Evolutionary conservation across 1,140 invertebrate genomes (phyloP).

Genomic region (Heterodera carotae): DNA sequence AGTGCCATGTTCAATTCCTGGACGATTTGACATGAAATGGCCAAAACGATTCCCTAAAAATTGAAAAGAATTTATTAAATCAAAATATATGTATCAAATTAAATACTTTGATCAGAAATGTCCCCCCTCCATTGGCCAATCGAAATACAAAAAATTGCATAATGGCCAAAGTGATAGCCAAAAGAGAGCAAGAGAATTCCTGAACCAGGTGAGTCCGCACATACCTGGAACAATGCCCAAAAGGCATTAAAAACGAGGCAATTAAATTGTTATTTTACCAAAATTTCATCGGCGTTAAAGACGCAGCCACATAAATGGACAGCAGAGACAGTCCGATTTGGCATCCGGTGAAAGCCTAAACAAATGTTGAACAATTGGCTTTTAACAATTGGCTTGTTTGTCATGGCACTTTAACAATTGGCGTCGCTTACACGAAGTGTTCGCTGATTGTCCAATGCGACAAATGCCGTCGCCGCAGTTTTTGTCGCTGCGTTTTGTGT

Average conservation of each 20-base stretch:
- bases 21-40: constrained; percentile 31
- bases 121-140: constrained; percentile 1
- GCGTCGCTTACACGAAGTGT: neutral
- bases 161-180: constrained; percentile 20
- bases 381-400: too few species aligned
- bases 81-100: neutral
- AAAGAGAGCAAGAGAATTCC: constrained; percentile 25
- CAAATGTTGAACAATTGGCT: too few species aligned
- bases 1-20: constrained; percentile 28
- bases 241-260: neutral
- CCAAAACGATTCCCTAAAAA: constrained; percentile 24
- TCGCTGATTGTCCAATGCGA: neutral
- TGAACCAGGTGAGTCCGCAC: constrained; percentile 29
- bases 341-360: neutral
- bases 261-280: neutral
- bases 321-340: constrained; percentile 19
- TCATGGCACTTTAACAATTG: too few species aligned
- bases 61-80: neutral
- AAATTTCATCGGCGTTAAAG: constrained; percentile 21
- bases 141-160: constrained; percentile 17
- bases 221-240: neutral
- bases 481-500: neutral
- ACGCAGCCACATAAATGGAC: constrained; percentile 32
- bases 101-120: constrained; percentile 2
- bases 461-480: neutral